Evolutionary conservation across 1,140 invertebrate species (phyloP).

Genomic region (Cryptotermes secundus): DNA sequence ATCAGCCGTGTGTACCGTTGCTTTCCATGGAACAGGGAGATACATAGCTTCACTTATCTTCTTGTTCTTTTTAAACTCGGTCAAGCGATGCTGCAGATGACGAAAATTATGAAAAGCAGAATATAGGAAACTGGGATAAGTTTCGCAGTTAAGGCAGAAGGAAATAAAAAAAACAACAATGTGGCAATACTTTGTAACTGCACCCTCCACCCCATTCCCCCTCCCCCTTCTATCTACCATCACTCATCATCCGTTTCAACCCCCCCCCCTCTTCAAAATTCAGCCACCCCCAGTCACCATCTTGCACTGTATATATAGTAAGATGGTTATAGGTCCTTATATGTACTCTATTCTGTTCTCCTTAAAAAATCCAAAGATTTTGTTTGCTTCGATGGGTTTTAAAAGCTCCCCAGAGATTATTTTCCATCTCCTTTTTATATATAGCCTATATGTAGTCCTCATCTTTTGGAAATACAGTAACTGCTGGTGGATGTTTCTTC

Average conservation of each 20-base stretch:
- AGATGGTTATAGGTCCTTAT: not conserved
- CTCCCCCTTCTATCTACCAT: not conserved
- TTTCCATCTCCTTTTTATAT: not conserved
- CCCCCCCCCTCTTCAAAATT: not conserved
- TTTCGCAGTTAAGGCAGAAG: not conserved
- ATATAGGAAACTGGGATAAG: not conserved
- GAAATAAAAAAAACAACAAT: constrained; percentile 22
- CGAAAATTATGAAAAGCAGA: constrained; percentile 14
- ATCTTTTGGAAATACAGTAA: constrained; percentile 27
- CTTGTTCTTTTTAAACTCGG: not conserved
- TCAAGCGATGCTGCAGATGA: not conserved
- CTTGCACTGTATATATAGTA: not conserved
- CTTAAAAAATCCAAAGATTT: constrained; percentile 20
- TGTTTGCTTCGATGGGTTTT: constrained; percentile 26
- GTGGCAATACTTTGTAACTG: not conserved
- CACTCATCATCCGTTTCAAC: not conserved
- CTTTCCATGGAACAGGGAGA: not conserved
- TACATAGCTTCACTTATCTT: not conserved
- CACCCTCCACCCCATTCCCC: not conserved
- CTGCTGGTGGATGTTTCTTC: constrained; percentile 6
- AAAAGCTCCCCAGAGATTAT: constrained; percentile 24
- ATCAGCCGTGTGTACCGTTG: no score
- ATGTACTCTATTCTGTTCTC: not conserved
- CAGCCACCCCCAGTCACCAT: not conserved
- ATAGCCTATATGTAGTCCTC: not conserved